Evolutionary conservation across 2,113 vertebrate species (phyloP).

Genomic region (Hylia prasina): DNA sequence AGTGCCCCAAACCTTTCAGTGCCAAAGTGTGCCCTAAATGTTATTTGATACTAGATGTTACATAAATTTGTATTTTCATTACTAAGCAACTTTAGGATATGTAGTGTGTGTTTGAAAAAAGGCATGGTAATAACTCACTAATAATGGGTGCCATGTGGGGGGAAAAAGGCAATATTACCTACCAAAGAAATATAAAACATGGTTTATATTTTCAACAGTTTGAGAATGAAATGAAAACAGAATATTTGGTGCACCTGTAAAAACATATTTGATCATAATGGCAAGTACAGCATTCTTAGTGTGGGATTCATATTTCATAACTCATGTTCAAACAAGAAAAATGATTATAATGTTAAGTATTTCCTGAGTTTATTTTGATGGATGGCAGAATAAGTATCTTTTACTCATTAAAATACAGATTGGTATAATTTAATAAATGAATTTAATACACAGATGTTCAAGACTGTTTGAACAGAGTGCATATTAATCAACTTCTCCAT

Average conservation of each 20-base stretch:
- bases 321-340: constrained; percentile 83
- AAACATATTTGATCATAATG: constrained; percentile 89
- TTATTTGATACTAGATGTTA: constrained; percentile 59
- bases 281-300: constrained; percentile 80
- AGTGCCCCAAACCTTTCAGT: constrained; percentile 31
- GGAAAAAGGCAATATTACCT: constrained; percentile 68
- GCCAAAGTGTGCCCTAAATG: constrained; percentile 23
- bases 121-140: constrained; percentile 70
- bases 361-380: constrained; percentile 90
- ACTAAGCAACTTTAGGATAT: constrained; percentile 73
- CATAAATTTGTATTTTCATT: constrained; percentile 77
- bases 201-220: constrained; percentile 83
- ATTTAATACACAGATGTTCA: constrained; percentile 87
- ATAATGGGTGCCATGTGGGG: constrained; percentile 82
- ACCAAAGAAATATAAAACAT: constrained; percentile 75
- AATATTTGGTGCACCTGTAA: constrained; percentile 89
- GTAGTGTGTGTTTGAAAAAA: constrained; percentile 58
- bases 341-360: constrained; percentile 88
- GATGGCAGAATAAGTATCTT: constrained; percentile 86
- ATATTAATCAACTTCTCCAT: constrained; percentile 85
- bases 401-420: constrained; percentile 87
- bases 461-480: constrained; percentile 75
- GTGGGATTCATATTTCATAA: constrained; percentile 82
- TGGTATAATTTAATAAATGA: constrained; percentile 89
- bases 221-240: constrained; percentile 80